These are phyloP conservation scores for Potorous gilbertii DNA, from an alignment of 2,797 vertebrate genomes.

Conservation along the genomic window DNA sequence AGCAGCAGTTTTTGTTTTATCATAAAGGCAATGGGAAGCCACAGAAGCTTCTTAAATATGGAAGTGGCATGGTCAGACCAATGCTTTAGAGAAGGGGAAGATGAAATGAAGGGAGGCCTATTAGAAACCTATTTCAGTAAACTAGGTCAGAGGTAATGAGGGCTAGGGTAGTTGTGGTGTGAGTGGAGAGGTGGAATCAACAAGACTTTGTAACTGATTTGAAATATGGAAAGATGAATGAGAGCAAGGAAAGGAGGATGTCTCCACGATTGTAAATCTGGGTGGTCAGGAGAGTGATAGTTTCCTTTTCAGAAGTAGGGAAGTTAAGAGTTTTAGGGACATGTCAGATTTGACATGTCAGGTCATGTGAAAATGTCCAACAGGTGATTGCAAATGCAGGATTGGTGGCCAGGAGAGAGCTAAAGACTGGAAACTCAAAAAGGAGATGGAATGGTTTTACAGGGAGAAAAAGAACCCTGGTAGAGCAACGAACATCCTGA, in stretches of 20 bases:
- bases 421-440: background rate
- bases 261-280: background rate
- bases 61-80: background rate
- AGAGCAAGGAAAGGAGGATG: background rate
- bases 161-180: background rate
- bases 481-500: background rate
- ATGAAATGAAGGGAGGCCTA: background rate
- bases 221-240: background rate
- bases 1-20: background rate
- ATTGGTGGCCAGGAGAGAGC: background rate
- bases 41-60: background rate
- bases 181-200: background rate
- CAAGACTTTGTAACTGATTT: background rate
- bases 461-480: background rate
- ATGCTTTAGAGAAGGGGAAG: background rate
- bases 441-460: background rate
- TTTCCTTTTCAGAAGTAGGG: background rate
- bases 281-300: background rate
- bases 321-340: background rate
- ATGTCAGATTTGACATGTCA: background rate
- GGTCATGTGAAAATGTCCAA: background rate
- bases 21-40: background rate
- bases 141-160: slow-evolving; percentile 30
- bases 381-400: background rate
- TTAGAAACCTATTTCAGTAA: slow-evolving; percentile 25